Evolutionary conservation across 2,888 invertebrate genomes (phyloP).

Genomic region (Eulithis prunata): DNA sequence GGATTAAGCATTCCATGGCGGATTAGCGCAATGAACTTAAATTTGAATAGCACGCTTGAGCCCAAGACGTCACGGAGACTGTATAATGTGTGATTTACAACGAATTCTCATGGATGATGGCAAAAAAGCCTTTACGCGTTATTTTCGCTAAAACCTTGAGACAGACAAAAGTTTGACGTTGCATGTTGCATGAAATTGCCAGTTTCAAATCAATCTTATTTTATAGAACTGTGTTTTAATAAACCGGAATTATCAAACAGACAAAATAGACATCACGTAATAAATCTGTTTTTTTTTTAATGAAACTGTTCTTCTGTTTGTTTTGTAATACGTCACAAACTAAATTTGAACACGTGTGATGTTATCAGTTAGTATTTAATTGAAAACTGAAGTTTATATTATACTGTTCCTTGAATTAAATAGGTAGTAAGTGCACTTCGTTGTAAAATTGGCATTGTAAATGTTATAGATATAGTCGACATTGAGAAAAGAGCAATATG

Average conservation of each 20-base stretch:
- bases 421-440: constrained; percentile 5
- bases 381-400: constrained; percentile 8
- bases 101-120: constrained; percentile 25
- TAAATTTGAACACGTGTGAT: background rate
- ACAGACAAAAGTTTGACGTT: background rate
- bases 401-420: constrained; percentile 5
- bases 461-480: constrained; percentile 19
- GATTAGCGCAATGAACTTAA: constrained; percentile 55
- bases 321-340: background rate
- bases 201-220: no score
- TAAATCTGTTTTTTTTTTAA: constrained; percentile 4
- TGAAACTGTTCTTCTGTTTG: background rate
- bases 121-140: constrained; percentile 9
- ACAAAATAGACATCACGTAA: background rate
- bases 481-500: constrained; percentile 39
- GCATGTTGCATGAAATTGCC: background rate
- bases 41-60: constrained; percentile 44
- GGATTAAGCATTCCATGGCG: constrained; percentile 59
- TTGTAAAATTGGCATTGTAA: background rate
- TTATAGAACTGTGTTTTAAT: no score
- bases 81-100: constrained; percentile 42
- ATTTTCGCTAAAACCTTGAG: constrained; percentile 12
- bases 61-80: constrained; percentile 41
- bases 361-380: constrained; percentile 6
- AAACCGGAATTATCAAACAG: no score